Base-by-base conservation (phyloP, 2,113 vertebrate genomes). In the Galemys pyrenaicus region DNA sequence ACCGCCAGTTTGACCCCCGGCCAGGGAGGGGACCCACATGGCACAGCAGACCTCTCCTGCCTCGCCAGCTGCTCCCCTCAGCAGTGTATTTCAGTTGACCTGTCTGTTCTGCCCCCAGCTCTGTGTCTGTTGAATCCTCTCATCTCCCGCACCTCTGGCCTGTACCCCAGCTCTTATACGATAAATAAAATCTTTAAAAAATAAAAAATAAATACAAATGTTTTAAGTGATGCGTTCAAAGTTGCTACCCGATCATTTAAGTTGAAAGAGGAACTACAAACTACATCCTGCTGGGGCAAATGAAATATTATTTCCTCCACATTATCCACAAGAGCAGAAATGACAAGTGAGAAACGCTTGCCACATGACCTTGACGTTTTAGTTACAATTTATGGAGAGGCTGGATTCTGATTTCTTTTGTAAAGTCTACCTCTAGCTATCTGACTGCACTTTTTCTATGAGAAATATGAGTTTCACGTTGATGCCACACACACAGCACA, bases 191-290 rank as follows among this genome's bases (percentile, higher is more conserved):
- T 44, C 44, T 44, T 44, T 44, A 44, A 44, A 44, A 44, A n/a
- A n/a, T n/a, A n/a, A n/a, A n/a, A n/a, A n/a, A n/a, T n/a, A n/a
- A n/a, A n/a, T n/a, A n/a, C n/a, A 90, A 64, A 51, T 8, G 54
- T 88, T 91, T 81, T 62, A 79, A 32, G 70, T 78, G 54, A 12
- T 26, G 22, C 49, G 26, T 78, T 93, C 41, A 75, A 81, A 84
- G 80, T 17, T 77, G 65, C 15, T 85, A 81, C 28, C 2, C 51
- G 30, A 83, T 78, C 56, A 87, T 75, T 26, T 84, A 89, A 65
- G 15, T 20, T 90, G 77, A 92, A 0, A 92, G 82, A 71, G 54
- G 87, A 67, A 85, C 56, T 87, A 10, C 54, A 91, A 73, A 91
- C 6, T 22, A 28, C 10, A 71, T 65, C 30, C 70, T 67, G 16